These are phyloP conservation scores for Macrobrachium nipponense DNA, from an alignment of 1,140 invertebrate genomes.

Conservation along the genomic window DNA sequence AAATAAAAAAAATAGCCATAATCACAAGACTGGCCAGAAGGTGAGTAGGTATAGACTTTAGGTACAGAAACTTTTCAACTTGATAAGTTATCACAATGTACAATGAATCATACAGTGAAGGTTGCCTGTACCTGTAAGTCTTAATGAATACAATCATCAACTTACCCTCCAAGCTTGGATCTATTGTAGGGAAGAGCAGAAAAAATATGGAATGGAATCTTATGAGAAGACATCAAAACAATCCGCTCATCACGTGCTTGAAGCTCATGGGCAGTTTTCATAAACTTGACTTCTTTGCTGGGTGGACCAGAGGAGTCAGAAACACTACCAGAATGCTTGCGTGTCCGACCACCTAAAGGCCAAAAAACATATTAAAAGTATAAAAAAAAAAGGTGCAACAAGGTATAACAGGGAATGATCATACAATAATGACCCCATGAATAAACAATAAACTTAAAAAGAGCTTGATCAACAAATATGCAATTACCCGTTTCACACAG, in stretches of 20 bases:
- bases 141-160: neutral
- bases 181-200: conserved; percentile 85
- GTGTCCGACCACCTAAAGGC: conserved; percentile 30
- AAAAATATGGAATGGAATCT: conserved; percentile 83
- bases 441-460: too few species aligned
- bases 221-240: conserved; percentile 79
- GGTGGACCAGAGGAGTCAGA: conserved; percentile 64
- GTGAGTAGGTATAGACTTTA: too few species aligned
- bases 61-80: too few species aligned
- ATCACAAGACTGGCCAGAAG: too few species aligned
- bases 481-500: too few species aligned
- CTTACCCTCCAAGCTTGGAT: conserved; percentile 66
- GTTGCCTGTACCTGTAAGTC: conserved; percentile 74
- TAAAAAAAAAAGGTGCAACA: too few species aligned
- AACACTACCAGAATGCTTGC: conserved; percentile 52
- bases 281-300: conserved; percentile 73
- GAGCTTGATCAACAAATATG: too few species aligned
- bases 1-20: too few species aligned
- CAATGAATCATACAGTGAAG: neutral
- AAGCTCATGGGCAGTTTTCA: conserved; percentile 67
- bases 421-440: too few species aligned
- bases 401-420: too few species aligned
- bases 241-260: conserved; percentile 82
- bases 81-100: too few species aligned
- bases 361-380: neutral